Conservation (phyloP, 2,888 invertebrate genomes). For the Philonicus albiceps region DNA sequence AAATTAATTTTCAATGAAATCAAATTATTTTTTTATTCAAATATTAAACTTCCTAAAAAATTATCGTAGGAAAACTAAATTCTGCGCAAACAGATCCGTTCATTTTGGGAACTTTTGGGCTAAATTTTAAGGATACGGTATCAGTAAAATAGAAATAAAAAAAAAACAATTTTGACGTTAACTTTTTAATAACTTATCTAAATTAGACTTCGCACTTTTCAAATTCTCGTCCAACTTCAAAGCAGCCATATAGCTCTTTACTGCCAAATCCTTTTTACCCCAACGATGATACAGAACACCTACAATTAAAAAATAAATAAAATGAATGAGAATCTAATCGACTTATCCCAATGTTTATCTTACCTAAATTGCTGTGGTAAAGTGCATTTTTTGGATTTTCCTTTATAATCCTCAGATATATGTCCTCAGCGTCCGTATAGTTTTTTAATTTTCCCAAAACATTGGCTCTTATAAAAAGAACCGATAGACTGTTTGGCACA, state of each 20-base stretch:
- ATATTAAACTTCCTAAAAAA: not conserved
- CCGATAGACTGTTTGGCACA: slow-evolving; percentile 76
- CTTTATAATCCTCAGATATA: slow-evolving; percentile 80
- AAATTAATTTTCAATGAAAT: not conserved
- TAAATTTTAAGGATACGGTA: not conserved
- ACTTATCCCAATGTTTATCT: slow-evolving; percentile 49
- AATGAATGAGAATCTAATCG: not conserved
- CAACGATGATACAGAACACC: slow-evolving; percentile 93
- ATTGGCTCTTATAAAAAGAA: slow-evolving; percentile 89
- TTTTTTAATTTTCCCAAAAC: slow-evolving; percentile 82
- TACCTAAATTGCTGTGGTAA: slow-evolving; percentile 90
- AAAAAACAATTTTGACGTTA: not conserved
- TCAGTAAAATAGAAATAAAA: not conserved
- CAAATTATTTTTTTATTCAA: not conserved
- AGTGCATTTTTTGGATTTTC: slow-evolving; percentile 76
- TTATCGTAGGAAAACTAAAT: no score
- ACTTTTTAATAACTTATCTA: slow-evolving; percentile 65
- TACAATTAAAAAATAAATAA: slow-evolving; percentile 57
- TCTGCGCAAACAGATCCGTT: no score
- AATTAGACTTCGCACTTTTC: slow-evolving; percentile 74
- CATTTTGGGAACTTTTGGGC: no score
- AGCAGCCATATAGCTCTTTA: slow-evolving; percentile 77
- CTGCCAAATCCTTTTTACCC: slow-evolving; percentile 79
- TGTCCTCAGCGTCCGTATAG: slow-evolving; percentile 80
- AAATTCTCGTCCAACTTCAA: slow-evolving; percentile 75